Conservation (phyloP, 2,888 invertebrate genomes). For the Diarsia rubi region DNA sequence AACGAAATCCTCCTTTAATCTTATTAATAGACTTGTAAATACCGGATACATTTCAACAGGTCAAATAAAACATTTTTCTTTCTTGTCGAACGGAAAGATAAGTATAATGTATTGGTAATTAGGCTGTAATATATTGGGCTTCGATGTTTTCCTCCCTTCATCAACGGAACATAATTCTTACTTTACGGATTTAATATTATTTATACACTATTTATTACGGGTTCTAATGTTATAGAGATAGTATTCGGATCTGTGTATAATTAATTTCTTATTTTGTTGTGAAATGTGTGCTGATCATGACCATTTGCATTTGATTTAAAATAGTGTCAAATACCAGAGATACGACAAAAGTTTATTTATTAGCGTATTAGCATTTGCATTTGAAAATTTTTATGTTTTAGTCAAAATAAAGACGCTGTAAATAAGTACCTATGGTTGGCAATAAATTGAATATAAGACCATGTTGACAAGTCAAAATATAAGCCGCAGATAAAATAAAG, state of each 20-base stretch:
- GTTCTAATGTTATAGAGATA: conserved; percentile 67
- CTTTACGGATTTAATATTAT: conserved; percentile 83
- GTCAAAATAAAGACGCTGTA: conserved; percentile 46
- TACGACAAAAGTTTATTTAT: conserved; percentile 60
- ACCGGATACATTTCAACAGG: conserved; percentile 81
- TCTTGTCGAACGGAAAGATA: conserved; percentile 77
- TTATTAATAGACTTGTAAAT: conserved; percentile 86
- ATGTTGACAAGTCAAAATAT: conserved; percentile 23
- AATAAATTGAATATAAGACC: conserved; percentile 46
- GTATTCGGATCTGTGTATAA: conserved; percentile 55
- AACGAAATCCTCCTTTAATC: conserved; percentile 78
- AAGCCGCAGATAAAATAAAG: not conserved
- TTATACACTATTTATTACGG: conserved; percentile 77
- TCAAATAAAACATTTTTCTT: conserved; percentile 84
- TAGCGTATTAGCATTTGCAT: conserved; percentile 59
- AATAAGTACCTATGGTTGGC: conserved; percentile 5
- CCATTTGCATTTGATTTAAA: conserved; percentile 58
- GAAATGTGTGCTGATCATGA: conserved; percentile 60
- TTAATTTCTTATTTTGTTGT: conserved; percentile 69
- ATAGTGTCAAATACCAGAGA: conserved; percentile 61
- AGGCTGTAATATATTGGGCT: conserved; percentile 86
- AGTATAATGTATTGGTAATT: conserved; percentile 89
- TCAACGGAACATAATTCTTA: conserved; percentile 85
- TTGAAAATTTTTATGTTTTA: conserved; percentile 52
- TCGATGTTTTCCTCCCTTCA: conserved; percentile 84